These are phyloP conservation scores for Prostheceraeus crozeri DNA, from an alignment of 2,888 invertebrate species.

Conservation along the genomic window DNA sequence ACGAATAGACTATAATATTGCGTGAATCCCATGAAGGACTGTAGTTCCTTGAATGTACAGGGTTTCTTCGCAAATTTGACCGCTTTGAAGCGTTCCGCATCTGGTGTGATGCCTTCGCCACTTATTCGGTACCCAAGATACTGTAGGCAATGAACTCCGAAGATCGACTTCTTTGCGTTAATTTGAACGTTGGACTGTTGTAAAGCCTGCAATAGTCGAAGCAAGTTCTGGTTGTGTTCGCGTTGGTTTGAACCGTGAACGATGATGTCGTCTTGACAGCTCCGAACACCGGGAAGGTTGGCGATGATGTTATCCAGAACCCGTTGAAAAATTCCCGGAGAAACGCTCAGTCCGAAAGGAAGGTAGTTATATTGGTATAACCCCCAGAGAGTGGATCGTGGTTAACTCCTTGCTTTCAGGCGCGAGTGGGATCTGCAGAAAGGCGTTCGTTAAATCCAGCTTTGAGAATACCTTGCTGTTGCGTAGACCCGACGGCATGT, in stretches of 20 bases:
- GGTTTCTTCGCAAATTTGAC: not conserved
- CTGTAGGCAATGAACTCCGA: too few species aligned
- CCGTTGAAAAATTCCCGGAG: not conserved
- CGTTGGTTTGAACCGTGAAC: not conserved
- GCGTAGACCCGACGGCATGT: too few species aligned
- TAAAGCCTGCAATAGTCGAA: not conserved
- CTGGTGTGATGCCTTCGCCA: not conserved
- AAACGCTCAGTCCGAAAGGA: conserved; percentile 1
- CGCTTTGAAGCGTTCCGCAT: not conserved
- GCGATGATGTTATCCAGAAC: not conserved
- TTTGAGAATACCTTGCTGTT: too few species aligned
- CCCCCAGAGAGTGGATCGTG: not conserved
- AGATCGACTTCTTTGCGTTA: not conserved
- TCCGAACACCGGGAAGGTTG: not conserved
- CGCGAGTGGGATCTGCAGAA: too few species aligned
- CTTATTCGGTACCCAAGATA: too few species aligned
- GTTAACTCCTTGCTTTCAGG: too few species aligned
- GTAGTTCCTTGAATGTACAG: not conserved
- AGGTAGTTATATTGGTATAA: conserved; percentile 2
- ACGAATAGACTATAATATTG: conserved; percentile 17
- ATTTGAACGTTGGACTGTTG: not conserved
- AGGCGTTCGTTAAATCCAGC: too few species aligned
- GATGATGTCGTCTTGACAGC: conserved; percentile 4
- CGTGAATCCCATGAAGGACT: conserved; percentile 15
- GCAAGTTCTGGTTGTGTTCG: not conserved